Conservation (phyloP, 2,888 invertebrate genomes). For the Pammene aurita region DNA sequence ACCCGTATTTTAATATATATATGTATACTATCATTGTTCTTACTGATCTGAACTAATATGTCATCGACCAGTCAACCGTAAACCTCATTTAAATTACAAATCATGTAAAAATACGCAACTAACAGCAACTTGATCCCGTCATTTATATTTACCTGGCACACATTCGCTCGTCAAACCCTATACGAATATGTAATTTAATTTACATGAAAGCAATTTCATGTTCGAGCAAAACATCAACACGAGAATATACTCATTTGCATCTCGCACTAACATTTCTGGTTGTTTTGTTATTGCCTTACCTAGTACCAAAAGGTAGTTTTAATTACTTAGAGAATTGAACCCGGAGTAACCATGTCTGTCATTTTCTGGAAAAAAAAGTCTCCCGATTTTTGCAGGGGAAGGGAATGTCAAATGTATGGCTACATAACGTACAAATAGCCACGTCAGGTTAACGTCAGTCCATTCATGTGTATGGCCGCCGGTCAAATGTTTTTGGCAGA, state of each 20-base stretch:
- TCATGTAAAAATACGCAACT: constrained; percentile 22
- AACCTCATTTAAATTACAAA: not conserved
- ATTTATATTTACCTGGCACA: constrained; percentile 51
- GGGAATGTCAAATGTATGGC: too few species aligned
- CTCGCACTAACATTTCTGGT: constrained; percentile 40
- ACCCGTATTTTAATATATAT: too few species aligned
- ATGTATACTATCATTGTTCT: too few species aligned
- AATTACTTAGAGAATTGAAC: not conserved
- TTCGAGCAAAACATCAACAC: constrained; percentile 65
- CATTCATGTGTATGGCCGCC: too few species aligned
- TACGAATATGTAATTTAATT: constrained; percentile 75
- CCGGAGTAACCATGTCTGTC: too few species aligned
- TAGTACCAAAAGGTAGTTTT: constrained; percentile 9
- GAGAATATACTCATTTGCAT: constrained; percentile 53
- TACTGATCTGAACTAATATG: too few species aligned
- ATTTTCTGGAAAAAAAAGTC: too few species aligned
- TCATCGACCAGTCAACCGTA: not conserved
- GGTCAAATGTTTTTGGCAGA: too few species aligned
- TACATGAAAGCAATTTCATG: constrained; percentile 75
- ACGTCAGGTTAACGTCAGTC: too few species aligned
- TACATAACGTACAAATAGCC: too few species aligned
- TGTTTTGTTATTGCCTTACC: constrained; percentile 20
- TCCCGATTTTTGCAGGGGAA: too few species aligned
- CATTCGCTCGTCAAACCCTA: constrained; percentile 56
- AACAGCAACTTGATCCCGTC: constrained; percentile 6